Conservation (phyloP, 2,888 invertebrate species). For the Drosophila rubida region DNA sequence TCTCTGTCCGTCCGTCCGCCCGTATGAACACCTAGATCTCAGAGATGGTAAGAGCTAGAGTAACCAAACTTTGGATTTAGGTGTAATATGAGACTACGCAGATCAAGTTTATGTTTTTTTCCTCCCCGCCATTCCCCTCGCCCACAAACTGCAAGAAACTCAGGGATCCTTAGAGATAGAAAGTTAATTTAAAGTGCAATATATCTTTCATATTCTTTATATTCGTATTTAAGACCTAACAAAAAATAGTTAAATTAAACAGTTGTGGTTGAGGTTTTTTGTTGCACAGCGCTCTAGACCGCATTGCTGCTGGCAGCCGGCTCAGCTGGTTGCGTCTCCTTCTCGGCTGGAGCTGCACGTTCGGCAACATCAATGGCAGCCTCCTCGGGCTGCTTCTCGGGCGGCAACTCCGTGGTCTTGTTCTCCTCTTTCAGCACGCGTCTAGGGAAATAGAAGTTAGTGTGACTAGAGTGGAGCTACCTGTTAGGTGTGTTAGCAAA, state of each 20-base stretch:
- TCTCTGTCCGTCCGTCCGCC: no score
- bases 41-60: no score
- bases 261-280: slow-evolving; percentile 47
- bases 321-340: slow-evolving; percentile 9
- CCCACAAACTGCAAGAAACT: no score
- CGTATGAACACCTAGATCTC: no score
- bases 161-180: not conserved
- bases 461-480: slow-evolving; percentile 48
- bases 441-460: slow-evolving; percentile 45
- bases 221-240: slow-evolving; percentile 39
- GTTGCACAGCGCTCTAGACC: slow-evolving; percentile 32
- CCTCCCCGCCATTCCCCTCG: no score
- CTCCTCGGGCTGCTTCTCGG: slow-evolving; percentile 11
- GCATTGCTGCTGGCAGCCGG: slow-evolving; percentile 45
- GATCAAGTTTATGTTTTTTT: no score
- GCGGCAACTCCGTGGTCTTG: no score
- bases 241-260: slow-evolving; percentile 68
- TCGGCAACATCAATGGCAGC: not conserved
- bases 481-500: slow-evolving; percentile 20
- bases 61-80: no score
- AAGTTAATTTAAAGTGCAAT: not conserved
- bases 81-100: no score
- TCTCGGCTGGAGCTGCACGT: slow-evolving; percentile 4
- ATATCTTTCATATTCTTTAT: slow-evolving; percentile 24
- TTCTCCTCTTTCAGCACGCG: slow-evolving; percentile 50